Evolutionary conservation across 2,113 vertebrate genomes (phyloP).

Genomic region (Brienomyrus longianalis): DNA sequence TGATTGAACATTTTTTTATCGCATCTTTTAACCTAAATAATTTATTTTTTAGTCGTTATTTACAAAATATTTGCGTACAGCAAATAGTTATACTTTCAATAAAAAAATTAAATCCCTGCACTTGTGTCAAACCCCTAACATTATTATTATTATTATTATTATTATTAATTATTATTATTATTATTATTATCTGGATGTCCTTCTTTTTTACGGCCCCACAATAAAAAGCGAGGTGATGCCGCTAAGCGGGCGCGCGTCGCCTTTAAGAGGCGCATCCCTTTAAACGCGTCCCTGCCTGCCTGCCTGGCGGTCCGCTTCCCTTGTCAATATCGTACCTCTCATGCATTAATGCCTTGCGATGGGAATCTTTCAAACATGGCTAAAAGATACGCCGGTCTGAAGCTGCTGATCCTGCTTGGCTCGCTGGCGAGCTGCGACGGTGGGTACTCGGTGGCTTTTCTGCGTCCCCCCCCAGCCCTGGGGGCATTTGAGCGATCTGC

Average conservation of each 20-base stretch:
- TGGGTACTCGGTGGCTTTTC: constrained; percentile 45
- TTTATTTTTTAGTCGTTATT: no score
- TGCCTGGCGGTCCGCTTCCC: constrained; percentile 38
- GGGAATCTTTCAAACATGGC: constrained; percentile 61
- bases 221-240: constrained; percentile 27
- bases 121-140: background rate
- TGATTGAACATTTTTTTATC: background rate
- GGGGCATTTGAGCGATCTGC: constrained; percentile 36
- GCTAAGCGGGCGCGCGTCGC: constrained; percentile 40
- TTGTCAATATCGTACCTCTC: constrained; percentile 50
- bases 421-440: constrained; percentile 49
- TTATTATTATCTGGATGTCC: background rate
- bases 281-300: constrained; percentile 45
- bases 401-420: constrained; percentile 53
- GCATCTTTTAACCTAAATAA: background rate
- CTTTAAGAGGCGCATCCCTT: constrained; percentile 58
- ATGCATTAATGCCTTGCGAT: constrained; percentile 58
- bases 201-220: constrained; percentile 25
- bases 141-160: background rate
- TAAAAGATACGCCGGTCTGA: constrained; percentile 43
- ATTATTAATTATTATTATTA: background rate
- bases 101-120: background rate
- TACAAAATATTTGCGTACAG: background rate
- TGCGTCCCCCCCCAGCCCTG: constrained; percentile 37
- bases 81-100: background rate